These are phyloP conservation scores for Diarsia dahlii DNA, from an alignment of 2,888 invertebrate genomes.

Conservation along the genomic window DNA sequence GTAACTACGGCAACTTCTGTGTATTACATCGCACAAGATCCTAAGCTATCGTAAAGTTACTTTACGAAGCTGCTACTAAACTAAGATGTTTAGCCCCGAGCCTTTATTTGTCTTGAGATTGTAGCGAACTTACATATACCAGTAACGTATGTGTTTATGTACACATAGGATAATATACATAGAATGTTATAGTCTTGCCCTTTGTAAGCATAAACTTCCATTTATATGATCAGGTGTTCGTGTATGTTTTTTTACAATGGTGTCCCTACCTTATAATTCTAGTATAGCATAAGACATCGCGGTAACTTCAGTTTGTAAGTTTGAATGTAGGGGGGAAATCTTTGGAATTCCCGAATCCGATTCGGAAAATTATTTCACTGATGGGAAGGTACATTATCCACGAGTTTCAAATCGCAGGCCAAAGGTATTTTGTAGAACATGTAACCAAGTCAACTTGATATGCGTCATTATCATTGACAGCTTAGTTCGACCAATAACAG, in stretches of 20 bases:
- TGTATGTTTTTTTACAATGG: neutral
- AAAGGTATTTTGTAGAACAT: neutral
- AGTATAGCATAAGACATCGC: neutral
- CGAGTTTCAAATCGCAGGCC: neutral
- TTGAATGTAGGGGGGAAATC: neutral
- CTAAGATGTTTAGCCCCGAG: conserved; percentile 46
- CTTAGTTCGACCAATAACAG: neutral
- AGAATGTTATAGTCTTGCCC: neutral
- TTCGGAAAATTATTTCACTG: neutral
- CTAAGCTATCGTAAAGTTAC: conserved; percentile 53
- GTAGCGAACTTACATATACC: conserved; percentile 28
- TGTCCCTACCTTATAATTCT: neutral
- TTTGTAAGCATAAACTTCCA: conserved; percentile 1
- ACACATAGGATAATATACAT: conserved; percentile 14
- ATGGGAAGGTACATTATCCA: neutral
- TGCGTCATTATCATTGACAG: neutral
- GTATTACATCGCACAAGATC: conserved; percentile 26
- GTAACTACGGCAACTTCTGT: conserved; percentile 13
- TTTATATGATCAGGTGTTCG: conserved; percentile 6
- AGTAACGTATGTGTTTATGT: conserved; percentile 14
- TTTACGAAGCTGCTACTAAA: conserved; percentile 45
- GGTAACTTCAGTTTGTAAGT: neutral
- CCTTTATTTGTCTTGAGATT: conserved; percentile 56
- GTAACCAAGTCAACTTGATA: neutral
- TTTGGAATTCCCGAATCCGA: neutral